phyloP scores from a whole-genome alignment of 1,140 invertebrate species.

The Physella acuta region DNA sequence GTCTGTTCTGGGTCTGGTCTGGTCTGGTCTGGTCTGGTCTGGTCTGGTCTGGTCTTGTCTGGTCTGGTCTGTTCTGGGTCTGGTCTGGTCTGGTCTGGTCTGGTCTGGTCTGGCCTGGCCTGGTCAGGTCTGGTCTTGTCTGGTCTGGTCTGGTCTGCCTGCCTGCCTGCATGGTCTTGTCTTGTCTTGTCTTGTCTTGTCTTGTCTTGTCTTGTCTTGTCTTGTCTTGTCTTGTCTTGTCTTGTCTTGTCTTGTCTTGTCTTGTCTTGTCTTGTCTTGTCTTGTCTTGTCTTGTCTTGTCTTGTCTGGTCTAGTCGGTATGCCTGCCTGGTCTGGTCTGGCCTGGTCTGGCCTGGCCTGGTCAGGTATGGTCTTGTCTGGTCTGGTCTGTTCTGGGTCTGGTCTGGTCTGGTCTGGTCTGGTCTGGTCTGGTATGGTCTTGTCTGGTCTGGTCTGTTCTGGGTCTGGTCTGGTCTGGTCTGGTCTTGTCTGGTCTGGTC shows the following conservation, averaged over 20 bases:
- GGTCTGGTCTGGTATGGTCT: neutral
- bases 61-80: neutral
- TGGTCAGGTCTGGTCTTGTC: neutral
- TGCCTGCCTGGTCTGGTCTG: neutral
- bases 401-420: conserved; percentile 10
- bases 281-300: neutral
- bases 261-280: neutral
- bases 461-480: neutral
- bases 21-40: neutral
- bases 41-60: neutral
- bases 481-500: neutral
- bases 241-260: neutral
- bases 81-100: neutral
- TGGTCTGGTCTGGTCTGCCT: neutral
- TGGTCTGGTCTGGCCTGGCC: neutral
- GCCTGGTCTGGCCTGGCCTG: neutral
- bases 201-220: neutral
- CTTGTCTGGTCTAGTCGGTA: neutral
- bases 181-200: neutral
- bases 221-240: neutral
- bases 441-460: neutral
- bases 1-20: neutral
- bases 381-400: conserved; percentile 1
- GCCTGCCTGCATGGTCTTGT: neutral
- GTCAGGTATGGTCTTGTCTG: neutral